Evolutionary conservation across 2,888 invertebrate species (phyloP).

Genomic region (Sceliomorpha sp.): DNA sequence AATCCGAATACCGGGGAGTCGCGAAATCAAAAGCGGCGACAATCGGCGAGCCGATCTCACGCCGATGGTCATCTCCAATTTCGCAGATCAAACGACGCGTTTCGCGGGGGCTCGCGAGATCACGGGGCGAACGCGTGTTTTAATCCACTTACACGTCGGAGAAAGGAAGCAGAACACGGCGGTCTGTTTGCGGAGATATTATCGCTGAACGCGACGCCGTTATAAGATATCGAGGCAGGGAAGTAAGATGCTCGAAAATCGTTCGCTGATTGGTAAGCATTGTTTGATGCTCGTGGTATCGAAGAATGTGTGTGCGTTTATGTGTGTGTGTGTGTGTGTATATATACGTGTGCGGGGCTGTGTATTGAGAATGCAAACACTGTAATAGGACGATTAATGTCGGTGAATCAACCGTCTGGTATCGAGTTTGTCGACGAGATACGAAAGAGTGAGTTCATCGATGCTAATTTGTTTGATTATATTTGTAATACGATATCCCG

Average conservation of each 20-base stretch:
- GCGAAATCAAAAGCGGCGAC: conserved; percentile 39
- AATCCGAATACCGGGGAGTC: conserved; percentile 40
- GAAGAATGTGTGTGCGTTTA: too few relatives aligned
- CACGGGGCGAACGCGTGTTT: conserved; percentile 24
- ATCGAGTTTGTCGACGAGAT: conserved; percentile 17
- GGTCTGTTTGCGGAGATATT: conserved; percentile 8
- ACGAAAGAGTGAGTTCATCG: too few relatives aligned
- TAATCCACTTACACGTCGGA: conserved; percentile 39
- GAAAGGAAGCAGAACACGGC: conserved; percentile 17
- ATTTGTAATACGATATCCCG: conserved; percentile 13
- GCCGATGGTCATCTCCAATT: conserved; percentile 23
- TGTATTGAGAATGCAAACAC: conserved; percentile 17
- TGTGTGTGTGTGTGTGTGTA: too few relatives aligned
- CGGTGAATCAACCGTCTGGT: background rate
- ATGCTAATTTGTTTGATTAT: too few relatives aligned
- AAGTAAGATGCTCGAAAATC: conserved; percentile 6
- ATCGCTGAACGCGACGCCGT: conserved; percentile 11
- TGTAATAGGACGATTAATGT: conserved; percentile 10
- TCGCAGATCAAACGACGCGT: conserved; percentile 39
- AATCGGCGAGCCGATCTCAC: conserved; percentile 40
- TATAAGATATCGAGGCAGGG: background rate
- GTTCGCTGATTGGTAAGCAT: conserved; percentile 16
- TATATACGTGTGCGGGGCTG: conserved; percentile 15
- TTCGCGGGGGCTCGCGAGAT: conserved; percentile 24
- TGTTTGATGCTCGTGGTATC: conserved; percentile 13